Conservation (phyloP, 2,113 vertebrate species). For the Furnarius figulus region DNA sequence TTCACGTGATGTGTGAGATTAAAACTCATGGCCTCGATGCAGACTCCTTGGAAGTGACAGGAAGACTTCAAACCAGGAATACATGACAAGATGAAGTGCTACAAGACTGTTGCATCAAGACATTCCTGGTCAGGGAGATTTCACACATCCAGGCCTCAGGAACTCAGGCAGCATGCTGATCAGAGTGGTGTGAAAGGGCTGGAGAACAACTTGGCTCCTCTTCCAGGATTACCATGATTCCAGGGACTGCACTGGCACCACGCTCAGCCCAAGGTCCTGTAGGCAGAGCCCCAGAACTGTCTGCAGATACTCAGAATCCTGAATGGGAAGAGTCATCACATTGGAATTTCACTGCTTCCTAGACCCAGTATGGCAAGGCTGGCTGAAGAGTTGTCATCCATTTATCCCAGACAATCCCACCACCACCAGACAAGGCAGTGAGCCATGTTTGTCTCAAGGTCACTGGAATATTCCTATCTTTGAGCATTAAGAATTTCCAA, state of each 20-base stretch:
- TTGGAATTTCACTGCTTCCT: neutral
- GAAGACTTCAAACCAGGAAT: neutral
- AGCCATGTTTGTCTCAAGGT: neutral
- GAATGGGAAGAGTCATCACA: neutral
- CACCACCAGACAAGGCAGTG: neutral
- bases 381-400: neutral
- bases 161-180: accelerated
- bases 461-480: neutral
- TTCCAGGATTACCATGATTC: neutral
- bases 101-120: neutral
- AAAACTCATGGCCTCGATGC: neutral
- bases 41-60: neutral
- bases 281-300: neutral
- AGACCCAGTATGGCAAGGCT: neutral
- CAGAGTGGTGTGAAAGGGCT: accelerated
- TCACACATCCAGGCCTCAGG: neutral
- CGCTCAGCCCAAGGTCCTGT: neutral
- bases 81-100: neutral
- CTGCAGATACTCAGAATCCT: neutral
- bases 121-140: neutral
- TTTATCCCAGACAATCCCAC: neutral
- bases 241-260: neutral
- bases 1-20: neutral
- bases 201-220: neutral
- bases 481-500: neutral